Evolutionary conservation across 2,888 invertebrate species (phyloP).

Genomic region (Hermaeophaga mercurialis): DNA sequence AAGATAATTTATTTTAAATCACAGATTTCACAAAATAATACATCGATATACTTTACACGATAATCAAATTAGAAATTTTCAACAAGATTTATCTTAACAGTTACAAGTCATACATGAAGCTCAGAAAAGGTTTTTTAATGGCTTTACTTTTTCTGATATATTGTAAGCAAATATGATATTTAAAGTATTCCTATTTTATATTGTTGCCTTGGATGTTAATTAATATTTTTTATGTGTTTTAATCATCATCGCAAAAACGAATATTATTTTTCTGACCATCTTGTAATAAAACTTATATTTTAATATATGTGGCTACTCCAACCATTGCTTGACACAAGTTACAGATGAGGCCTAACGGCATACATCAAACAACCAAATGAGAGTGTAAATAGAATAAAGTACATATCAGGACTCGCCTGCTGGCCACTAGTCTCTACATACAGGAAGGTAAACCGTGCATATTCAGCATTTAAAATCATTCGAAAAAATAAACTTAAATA

Average conservation of each 20-base stretch:
- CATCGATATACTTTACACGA: neutral
- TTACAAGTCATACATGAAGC: no score
- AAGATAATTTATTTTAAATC: neutral
- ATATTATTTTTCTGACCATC: no score
- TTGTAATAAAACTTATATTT: no score
- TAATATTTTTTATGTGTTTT: no score
- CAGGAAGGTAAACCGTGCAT: slow-evolving; percentile 61
- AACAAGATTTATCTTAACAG: no score
- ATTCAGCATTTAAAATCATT: slow-evolving; percentile 51
- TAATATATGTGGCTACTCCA: neutral
- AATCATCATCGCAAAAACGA: no score
- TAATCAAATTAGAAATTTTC: no score
- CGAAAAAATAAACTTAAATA: slow-evolving; percentile 26
- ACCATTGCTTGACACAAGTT: slow-evolving; percentile 8
- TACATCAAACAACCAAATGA: slow-evolving; percentile 49
- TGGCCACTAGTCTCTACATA: slow-evolving; percentile 57
- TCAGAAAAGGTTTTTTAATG: no score
- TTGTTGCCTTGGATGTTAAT: no score
- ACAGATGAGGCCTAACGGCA: slow-evolving; percentile 29
- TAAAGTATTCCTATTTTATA: no score
- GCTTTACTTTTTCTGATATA: no score
- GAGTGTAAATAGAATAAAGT: slow-evolving; percentile 51
- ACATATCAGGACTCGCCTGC: slow-evolving; percentile 48
- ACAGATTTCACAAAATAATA: neutral
- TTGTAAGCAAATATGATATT: no score